phyloP scores from a whole-genome alignment of 2,113 vertebrate species.

The Laterallus jamaicensis region DNA sequence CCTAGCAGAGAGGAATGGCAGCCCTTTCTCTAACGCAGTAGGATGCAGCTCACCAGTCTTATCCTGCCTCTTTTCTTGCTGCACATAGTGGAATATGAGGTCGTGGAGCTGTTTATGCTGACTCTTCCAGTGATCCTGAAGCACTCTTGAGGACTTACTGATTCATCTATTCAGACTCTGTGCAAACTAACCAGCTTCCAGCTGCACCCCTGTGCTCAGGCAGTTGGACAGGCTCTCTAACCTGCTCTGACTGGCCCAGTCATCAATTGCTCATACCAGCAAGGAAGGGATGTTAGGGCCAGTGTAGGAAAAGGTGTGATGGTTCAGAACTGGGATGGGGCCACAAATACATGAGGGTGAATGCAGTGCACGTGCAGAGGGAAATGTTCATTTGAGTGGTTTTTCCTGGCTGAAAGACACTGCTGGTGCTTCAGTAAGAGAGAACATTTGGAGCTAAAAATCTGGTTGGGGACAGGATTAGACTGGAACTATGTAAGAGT shows the following conservation, averaged over 20 bases:
- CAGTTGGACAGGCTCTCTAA: background rate
- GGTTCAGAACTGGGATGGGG: background rate
- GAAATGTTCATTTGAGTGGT: background rate
- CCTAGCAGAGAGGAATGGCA: background rate
- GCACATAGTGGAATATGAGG: background rate
- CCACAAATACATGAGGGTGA: background rate
- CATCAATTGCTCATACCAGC: background rate
- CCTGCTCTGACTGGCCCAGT: background rate
- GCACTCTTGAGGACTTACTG: background rate
- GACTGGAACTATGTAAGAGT: rapidly evolving
- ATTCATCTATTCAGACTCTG: background rate
- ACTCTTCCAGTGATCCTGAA: background rate
- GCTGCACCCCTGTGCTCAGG: background rate
- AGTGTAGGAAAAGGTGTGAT: background rate
- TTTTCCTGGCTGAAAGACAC: background rate
- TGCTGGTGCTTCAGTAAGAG: background rate
- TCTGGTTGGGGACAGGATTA: background rate
- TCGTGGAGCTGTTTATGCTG: background rate
- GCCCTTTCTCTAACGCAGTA: background rate
- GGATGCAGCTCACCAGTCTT: background rate
- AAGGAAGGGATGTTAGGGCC: background rate
- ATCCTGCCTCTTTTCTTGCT: background rate
- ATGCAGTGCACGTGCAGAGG: rapidly evolving
- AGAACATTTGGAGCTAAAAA: background rate
- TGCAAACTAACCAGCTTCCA: background rate